phyloP scores from a whole-genome alignment of 2,113 vertebrate species.

The Chiloscyllium plagiosum region DNA sequence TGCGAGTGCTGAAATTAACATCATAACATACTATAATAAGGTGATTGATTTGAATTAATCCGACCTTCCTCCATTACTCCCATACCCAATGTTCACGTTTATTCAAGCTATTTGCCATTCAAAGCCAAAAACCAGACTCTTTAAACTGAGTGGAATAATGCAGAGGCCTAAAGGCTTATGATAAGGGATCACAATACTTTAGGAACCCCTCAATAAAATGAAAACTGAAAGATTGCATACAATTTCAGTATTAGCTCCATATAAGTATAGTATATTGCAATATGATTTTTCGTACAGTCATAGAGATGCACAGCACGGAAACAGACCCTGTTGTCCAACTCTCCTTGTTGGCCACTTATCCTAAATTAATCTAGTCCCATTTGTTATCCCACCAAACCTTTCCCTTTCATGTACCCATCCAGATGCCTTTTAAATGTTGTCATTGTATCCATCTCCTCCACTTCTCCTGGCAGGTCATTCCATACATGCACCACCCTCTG shows the following conservation, averaged over 20 bases:
- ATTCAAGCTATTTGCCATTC: background rate
- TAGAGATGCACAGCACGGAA: too few relatives aligned
- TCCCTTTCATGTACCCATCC: too few relatives aligned
- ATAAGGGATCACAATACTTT: background rate
- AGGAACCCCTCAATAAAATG: background rate
- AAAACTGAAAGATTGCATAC: background rate
- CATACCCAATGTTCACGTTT: background rate
- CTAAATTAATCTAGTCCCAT: too few relatives aligned
- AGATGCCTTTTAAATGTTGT: too few relatives aligned
- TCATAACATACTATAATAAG: background rate
- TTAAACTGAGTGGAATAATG: background rate
- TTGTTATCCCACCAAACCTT: too few relatives aligned
- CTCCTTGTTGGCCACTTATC: too few relatives aligned
- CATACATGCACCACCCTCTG: too few relatives aligned
- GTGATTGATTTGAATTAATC: too few relatives aligned
- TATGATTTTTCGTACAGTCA: background rate
- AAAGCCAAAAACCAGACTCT: background rate
- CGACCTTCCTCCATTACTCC: background rate
- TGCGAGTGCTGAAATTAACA: background rate
- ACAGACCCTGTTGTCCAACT: too few relatives aligned
- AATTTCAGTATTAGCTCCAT: background rate
- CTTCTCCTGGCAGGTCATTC: too few relatives aligned
- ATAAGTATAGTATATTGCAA: background rate
- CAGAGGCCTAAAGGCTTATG: background rate
- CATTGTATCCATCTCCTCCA: too few relatives aligned